These are phyloP conservation scores for Chaitophorus viminalis DNA, from an alignment of 2,888 invertebrate genomes.

Conservation along the genomic window DNA sequence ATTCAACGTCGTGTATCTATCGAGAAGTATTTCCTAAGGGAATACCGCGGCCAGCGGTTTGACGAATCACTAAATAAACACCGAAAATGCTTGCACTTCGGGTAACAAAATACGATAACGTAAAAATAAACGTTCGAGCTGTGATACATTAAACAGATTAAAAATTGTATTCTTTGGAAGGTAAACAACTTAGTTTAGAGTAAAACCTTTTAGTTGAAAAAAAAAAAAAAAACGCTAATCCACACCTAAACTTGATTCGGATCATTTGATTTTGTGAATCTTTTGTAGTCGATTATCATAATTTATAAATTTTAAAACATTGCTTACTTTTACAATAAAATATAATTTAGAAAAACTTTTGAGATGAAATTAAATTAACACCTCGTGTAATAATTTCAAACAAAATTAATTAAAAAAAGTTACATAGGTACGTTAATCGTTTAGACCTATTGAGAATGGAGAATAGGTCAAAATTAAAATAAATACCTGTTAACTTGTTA, in stretches of 20 bases:
- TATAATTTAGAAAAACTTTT: background rate
- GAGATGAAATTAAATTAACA: background rate
- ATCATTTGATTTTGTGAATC: conserved; percentile 24
- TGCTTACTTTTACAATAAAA: background rate
- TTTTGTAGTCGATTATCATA: conserved; percentile 19
- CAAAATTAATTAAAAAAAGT: background rate
- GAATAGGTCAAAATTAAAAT: no score
- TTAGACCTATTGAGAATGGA: no score
- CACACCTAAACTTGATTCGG: background rate
- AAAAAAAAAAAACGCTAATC: background rate
- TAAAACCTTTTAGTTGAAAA: background rate
- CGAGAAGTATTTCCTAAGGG: background rate
- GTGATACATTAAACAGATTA: conserved; percentile 16
- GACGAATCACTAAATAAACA: conserved; percentile 4
- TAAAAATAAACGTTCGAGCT: background rate
- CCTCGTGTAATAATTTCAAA: background rate
- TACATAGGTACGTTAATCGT: background rate
- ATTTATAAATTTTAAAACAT: background rate
- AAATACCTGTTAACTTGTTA: no score
- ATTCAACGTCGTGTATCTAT: background rate
- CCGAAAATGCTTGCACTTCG: background rate
- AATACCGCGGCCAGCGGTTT: background rate
- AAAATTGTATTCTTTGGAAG: background rate
- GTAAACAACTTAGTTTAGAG: background rate
- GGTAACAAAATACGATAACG: background rate